Evolutionary conservation across 2,797 vertebrate genomes (phyloP).

Genomic region (Arvicola amphibius): DNA sequence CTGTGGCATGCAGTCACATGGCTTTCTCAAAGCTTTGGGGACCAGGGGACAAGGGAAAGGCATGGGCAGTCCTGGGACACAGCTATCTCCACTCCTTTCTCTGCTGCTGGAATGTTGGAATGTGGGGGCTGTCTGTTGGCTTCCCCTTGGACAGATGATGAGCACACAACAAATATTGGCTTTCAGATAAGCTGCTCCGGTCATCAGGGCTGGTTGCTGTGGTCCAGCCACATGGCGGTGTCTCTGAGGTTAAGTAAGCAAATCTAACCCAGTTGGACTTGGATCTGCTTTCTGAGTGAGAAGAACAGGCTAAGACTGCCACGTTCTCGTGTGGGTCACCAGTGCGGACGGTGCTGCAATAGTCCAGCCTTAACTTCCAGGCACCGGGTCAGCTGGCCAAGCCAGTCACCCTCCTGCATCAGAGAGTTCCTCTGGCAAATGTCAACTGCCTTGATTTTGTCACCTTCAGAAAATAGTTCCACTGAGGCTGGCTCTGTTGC

Average conservation of each 20-base stretch:
- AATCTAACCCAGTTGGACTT: background rate
- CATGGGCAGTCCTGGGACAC: too few relatives aligned
- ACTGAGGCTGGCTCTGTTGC: background rate
- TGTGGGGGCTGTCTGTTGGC: constrained; percentile 32
- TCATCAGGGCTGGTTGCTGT: fast-evolving
- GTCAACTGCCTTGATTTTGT: fast-evolving
- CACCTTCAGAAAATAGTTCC: background rate
- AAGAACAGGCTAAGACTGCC: background rate
- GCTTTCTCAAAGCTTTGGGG: background rate
- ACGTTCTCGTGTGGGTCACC: fast-evolving
- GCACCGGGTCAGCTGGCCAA: background rate
- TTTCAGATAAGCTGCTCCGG: fast-evolving
- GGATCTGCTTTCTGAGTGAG: background rate
- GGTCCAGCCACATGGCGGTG: background rate
- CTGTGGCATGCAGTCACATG: background rate
- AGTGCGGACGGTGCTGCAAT: fast-evolving
- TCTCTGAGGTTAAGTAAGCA: background rate
- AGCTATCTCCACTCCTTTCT: background rate
- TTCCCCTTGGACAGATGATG: background rate
- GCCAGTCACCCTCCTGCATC: background rate
- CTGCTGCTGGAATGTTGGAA: background rate
- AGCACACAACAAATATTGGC: background rate
- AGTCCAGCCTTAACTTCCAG: fast-evolving
- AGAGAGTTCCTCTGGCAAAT: background rate
- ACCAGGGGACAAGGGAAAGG: background rate